A percentile compares a stretch with the other conserved stretches of the same genome.
Evolutionary conservation across 2,888 invertebrate genomes (phyloP).

Genomic region (Brenthis daphne): DNA sequence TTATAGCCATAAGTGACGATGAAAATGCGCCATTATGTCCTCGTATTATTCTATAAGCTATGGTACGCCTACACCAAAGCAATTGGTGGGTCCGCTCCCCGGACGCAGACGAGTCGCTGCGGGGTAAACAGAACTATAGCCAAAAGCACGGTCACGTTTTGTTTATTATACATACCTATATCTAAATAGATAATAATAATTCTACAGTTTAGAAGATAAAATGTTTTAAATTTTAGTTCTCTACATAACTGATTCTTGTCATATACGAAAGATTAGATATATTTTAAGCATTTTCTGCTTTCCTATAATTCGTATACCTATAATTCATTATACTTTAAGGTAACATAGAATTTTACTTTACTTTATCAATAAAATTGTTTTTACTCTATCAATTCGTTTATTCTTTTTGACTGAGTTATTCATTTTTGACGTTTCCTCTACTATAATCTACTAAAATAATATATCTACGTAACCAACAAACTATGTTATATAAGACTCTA

Average conservation of each 20-base stretch:
- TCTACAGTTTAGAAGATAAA: not conserved
- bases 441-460: not conserved
- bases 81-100: slow-evolving; percentile 46
- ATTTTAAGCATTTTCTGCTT: no score
- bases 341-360: no score
- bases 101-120: slow-evolving; percentile 42
- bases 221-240: no score
- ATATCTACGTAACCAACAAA: not conserved
- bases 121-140: slow-evolving; percentile 35
- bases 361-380: not conserved
- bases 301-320: no score
- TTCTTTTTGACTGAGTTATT: not conserved
- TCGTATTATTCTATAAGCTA: not conserved
- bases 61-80: slow-evolving; percentile 42
- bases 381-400: not conserved
- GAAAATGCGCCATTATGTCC: slow-evolving; percentile 6
- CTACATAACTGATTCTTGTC: no score
- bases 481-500: not conserved
- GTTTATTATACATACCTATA: slow-evolving; percentile 28
- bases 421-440: not conserved
- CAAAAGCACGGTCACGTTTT: slow-evolving; percentile 36
- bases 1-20: not conserved
- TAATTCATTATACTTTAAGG: no score
- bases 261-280: not conserved
- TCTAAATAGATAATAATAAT: slow-evolving; percentile 1